Evolutionary conservation across 64 coral and sea anemone species (phyloP), one percentile per base, ranked within the genome.

Genomic region (Montipora cactus): DNA sequence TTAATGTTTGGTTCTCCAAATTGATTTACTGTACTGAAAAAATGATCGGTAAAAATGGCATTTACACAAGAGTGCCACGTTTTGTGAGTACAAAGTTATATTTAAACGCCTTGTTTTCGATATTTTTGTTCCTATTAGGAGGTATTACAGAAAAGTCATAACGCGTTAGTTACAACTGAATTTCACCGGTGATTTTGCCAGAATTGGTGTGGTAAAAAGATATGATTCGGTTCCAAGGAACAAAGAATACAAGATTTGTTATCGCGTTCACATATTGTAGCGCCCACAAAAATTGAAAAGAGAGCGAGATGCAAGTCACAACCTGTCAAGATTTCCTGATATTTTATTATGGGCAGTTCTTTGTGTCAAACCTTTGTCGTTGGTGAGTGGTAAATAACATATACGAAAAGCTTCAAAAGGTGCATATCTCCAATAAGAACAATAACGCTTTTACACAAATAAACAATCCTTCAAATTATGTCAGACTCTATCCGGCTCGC

Each of bases 401-500:
- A 7, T 8, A 86, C 82, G 71, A 86, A 84, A 71, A 86, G 82
- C 82, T 71, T 86, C 49, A 49, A 18, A 49, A 46, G 44, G 82
- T 44, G 44, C 44, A 62, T 67, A 20, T n/a, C 64, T 70, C 18
- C 44, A 18, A 49, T 71, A 21, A 50, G 45, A 86, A 86, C 82
- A 86, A 86, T 71, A 71, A 45, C 25, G 45, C 47, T 49, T 86
- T 86, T 59, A 16, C 62, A 12, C 62, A 86, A 86, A 86, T 71
- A 86, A 86, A 86, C 82, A 86, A 86, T 86, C 67, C 3, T 45
- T 3, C 8, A 86, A 86, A 49, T 86, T 86, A 70, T 84, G 82
- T 86, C 82, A 86, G 18, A 68, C 66, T 86, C 71, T 86, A 71
- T 86, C 82, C 82, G 82, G 82, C 19, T 16, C 82, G n/a, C 70